Conservation (phyloP, 2,113 vertebrate species). For the Syngnathus floridae region DNA sequence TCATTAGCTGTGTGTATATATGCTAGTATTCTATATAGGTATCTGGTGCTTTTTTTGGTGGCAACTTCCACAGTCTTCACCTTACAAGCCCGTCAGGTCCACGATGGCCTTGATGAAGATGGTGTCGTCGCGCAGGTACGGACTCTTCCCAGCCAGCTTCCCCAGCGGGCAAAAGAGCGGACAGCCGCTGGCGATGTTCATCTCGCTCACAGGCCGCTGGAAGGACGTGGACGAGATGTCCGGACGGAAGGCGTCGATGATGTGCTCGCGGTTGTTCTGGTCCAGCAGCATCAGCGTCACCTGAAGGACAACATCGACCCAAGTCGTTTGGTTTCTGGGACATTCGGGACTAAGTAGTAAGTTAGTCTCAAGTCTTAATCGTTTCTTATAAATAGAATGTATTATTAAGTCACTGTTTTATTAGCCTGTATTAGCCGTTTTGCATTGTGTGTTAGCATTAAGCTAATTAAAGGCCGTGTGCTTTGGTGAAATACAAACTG, state of each 20-base stretch:
- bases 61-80: conserved; percentile 53
- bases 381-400: background rate
- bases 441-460: too few relatives aligned
- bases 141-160: conserved; percentile 83
- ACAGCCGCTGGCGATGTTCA: conserved; percentile 98
- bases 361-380: too few relatives aligned
- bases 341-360: background rate
- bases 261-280: conserved; percentile 91
- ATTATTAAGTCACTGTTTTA: too few relatives aligned
- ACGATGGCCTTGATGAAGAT: conserved; percentile 97
- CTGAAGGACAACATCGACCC: conserved; percentile 51
- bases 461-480: too few relatives aligned
- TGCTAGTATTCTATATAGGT: background rate
- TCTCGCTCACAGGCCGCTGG: conserved; percentile 84
- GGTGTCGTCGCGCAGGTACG: conserved; percentile 85
- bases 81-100: conserved; percentile 82
- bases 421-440: too few relatives aligned
- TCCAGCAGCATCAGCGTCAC: conserved; percentile 97
- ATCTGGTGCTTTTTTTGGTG: conserved; percentile 11
- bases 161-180: conserved; percentile 90
- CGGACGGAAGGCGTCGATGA: conserved; percentile 91
- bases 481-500: too few relatives aligned
- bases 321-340: too few relatives aligned
- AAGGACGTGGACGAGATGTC: conserved; percentile 88
- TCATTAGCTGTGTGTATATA: background rate